Conservation (phyloP, 2,113 vertebrate species). For the Caretta caretta region DNA sequence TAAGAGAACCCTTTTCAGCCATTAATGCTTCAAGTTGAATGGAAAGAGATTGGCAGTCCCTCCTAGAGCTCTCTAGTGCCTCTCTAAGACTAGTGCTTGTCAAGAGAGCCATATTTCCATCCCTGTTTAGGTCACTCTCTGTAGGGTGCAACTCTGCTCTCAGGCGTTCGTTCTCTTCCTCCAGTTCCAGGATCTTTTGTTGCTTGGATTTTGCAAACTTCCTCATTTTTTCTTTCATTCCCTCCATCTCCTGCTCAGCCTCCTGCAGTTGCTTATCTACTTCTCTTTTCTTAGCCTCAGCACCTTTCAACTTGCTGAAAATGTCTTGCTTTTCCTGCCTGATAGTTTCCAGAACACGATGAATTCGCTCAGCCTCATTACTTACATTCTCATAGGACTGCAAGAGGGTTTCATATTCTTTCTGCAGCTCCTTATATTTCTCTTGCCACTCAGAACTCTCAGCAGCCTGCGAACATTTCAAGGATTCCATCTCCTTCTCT, state of each 20-base stretch:
- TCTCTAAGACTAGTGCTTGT: conserved; percentile 57
- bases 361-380: conserved; percentile 90
- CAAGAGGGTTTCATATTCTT: conserved; percentile 94
- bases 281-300: conserved; percentile 84
- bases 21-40: conserved; percentile 63
- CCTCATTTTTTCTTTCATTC: conserved; percentile 96
- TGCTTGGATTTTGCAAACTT: conserved; percentile 97
- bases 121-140: conserved; percentile 6
- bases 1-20: conserved; percentile 74
- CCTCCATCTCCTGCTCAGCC: conserved; percentile 86
- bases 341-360: conserved; percentile 86
- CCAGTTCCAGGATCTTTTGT: conserved; percentile 94
- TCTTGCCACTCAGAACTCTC: conserved; percentile 84
- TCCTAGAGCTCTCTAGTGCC: conserved; percentile 68
- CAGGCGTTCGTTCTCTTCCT: conserved; percentile 94
- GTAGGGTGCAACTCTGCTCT: conserved; percentile 63
- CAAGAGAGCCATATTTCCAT: conserved; percentile 50
- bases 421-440: conserved; percentile 87
- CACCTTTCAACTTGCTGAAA: conserved; percentile 77
- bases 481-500: conserved; percentile 81
- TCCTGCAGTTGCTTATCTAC: conserved; percentile 85
- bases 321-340: conserved; percentile 92
- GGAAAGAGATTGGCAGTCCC: conserved; percentile 65
- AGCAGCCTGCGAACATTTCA: conserved; percentile 77
- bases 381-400: conserved; percentile 97